Evolutionary conservation across 2,113 vertebrate genomes (phyloP).

Genomic region (Nansenia antarctica): DNA sequence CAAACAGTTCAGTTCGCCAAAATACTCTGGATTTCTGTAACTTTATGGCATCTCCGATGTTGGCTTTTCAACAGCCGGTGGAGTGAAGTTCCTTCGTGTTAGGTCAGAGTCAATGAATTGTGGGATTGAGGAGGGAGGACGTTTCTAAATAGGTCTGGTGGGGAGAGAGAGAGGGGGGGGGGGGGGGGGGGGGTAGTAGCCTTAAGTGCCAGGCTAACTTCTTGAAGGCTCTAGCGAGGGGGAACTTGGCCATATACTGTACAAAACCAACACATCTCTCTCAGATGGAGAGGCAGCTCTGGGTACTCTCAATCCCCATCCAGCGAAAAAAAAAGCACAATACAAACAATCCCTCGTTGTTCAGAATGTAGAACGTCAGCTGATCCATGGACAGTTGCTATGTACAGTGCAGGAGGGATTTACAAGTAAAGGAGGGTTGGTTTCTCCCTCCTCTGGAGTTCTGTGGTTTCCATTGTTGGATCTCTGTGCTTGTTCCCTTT

Average conservation of each 20-base stretch:
- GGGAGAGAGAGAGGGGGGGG: too few relatives aligned
- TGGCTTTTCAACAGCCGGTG: neutral
- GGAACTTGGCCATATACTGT: neutral
- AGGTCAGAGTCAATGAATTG: neutral
- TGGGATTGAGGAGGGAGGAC: neutral
- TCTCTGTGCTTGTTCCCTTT: neutral
- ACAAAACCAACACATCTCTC: neutral
- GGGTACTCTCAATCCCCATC: too few relatives aligned
- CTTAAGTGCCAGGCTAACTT: neutral
- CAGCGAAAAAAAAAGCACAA: neutral
- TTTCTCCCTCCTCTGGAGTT: neutral
- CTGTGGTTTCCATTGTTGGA: neutral
- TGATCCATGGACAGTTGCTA: neutral
- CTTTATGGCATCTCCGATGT: neutral
- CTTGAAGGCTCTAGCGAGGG: neutral
- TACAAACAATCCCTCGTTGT: neutral
- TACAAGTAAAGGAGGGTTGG: too few relatives aligned
- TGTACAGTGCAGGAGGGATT: neutral
- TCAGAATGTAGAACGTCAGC: neutral
- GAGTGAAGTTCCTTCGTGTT: neutral
- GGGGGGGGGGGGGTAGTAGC: neutral
- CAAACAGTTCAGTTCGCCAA: neutral
- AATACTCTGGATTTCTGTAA: neutral
- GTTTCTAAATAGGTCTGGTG: neutral
- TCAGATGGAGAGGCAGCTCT: too few relatives aligned